Base-by-base conservation (phyloP, 2,797 vertebrate genomes). In the Acanthurus lineatus region DNA sequence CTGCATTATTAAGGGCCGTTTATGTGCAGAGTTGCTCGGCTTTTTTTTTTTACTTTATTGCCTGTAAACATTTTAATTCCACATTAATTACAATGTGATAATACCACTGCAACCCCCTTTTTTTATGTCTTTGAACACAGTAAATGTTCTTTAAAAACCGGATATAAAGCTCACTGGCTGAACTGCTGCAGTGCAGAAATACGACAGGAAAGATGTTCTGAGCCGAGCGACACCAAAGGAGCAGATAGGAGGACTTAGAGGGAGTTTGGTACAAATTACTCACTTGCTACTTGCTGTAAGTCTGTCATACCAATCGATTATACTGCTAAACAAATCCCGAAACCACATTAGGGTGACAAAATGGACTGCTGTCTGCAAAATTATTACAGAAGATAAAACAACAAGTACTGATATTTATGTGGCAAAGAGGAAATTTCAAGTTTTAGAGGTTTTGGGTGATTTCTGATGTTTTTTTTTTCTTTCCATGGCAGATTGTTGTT, bases 291-390 rank as follows among this genome's bases (percentile, higher is more conserved):
- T 60, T 54, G 38, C 69, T 58, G 53, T 16, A 44, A 64, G 57
- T 73, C 54, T 73, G 68, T 66, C 40, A 62, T 47, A 60, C 76
- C 28, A 35, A 56, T 69, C 58, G 79, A 79, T 47, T 9, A 71
- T 56, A 48, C 19, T 38, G 11, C 17, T 45, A 42, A 81, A 91
- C 81, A 82, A 88, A 88, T 84, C 40, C 86, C 90, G 88, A 68
- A 59, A 73, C 68, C 69, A 45, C 42, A 42, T 75, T 72, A 73
- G 73, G 77, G 56, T 81, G 76, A 86, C 53, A 52, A 72, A 91
- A 89, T 3, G 63, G 67, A 66, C 69, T 79, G 70, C 56, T 59
- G 48, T 81, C 87, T 91, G 83, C 53, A 73, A 79, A 77, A 85
- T 64, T 38, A 47, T 40, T 25, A 35, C 47, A 84, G 69, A 42